Percentiles rank a stretch among this genome's conserved stretches.
phyloP scores from a whole-genome alignment of 2,113 vertebrate species.

The Antechinus stuartii region DNA sequence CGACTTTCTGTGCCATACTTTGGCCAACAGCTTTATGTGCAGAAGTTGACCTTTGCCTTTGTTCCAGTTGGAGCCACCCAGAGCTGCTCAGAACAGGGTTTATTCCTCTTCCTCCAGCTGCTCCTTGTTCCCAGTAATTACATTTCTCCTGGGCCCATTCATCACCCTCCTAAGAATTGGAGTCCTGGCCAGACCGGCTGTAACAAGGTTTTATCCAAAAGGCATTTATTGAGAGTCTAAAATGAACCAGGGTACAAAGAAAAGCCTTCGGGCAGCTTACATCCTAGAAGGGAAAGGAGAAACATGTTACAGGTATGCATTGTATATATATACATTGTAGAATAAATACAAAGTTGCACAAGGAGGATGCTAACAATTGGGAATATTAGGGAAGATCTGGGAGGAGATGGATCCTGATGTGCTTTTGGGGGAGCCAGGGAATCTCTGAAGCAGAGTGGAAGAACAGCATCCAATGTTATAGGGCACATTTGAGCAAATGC shows the following conservation, averaged over 20 bases:
- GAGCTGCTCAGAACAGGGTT: not conserved
- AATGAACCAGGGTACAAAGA: not conserved
- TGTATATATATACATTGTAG: too few species aligned
- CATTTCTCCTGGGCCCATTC: not conserved
- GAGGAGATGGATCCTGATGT: not conserved
- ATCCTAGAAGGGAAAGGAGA: not conserved
- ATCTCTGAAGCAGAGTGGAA: not conserved
- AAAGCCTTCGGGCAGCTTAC: not conserved
- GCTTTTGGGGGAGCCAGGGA: not conserved
- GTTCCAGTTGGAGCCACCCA: not conserved
- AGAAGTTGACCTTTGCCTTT: not conserved
- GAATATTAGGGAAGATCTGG: not conserved
- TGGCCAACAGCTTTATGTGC: too few species aligned
- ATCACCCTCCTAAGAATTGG: not conserved
- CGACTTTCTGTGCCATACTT: not conserved
- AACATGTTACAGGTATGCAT: not conserved
- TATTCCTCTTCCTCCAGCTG: not conserved
- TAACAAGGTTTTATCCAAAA: not conserved
- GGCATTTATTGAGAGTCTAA: not conserved
- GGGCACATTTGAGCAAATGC: not conserved
- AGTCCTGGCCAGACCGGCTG: not conserved
- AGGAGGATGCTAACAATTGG: not conserved
- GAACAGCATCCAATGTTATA: not conserved
- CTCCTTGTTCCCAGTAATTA: not conserved
- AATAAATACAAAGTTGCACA: not conserved